Evolutionary conservation across 2,888 invertebrate species (phyloP), one percentile per base, ranked within the genome.

Genomic region (Nymphalis urticae): DNA sequence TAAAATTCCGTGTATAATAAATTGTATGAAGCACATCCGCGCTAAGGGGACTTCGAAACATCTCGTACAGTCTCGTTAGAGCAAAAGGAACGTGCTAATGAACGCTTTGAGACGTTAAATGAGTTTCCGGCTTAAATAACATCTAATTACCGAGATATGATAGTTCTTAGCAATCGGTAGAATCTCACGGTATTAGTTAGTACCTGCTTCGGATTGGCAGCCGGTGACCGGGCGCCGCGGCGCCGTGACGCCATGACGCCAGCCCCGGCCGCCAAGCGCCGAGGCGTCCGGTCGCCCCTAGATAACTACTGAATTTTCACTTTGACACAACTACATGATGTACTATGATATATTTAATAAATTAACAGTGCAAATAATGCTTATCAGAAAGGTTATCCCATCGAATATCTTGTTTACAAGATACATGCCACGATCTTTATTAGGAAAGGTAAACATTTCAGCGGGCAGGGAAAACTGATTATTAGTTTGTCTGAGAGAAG

Each of bases 201-300:
- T 68, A 68, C 68, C 68, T 68, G 68, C 47, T 61, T 48, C 24
- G 60, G 66, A 48, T 50, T 64, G 64, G 64, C 59, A 48, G 77
- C 62, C 78, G 75, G 73, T 64, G 56, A 67, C 74, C 75, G 72
- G 74, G 64, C 68, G 62, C 51, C 72, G 78, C 71, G 64, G 47
- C 72, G 75, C 58, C 72, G 71, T 68, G 68, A 64, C 73, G 71
- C 51, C 68, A 68, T 70, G 70, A 62, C 71, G 64, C 59, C 68
- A 50, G 68, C 62, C 61, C 50, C 64, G 62, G 48, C 71, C 56
- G 66, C 64, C 62, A 50, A 62, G 66, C 61, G 66, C 66, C 61
- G 59, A 65, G 62, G 63, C 63, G 63, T 62, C 64, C 68, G 70
- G 71, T 63, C 69, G 63, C 59, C 66, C 27, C 64, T 65, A 63